Base-by-base conservation (phyloP, 92 coral and sea anemone species). In the Zoanthus gigantus region DNA sequence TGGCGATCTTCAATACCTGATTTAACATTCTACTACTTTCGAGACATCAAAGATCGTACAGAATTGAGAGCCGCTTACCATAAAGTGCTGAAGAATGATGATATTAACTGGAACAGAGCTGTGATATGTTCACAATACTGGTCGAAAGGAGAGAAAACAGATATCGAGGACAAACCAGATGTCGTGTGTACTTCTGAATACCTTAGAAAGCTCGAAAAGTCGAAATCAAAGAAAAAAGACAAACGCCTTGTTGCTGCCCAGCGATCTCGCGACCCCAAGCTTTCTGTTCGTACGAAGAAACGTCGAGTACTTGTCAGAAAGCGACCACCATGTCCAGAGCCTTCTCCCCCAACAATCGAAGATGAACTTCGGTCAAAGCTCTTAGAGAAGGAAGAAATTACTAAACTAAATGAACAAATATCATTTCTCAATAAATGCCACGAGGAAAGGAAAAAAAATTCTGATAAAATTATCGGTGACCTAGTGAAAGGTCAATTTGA, bases 81-180 rank as follows among this genome's bases (percentile, higher is more conserved):
- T 32, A 87, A 87, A 47, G 72, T 87, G 57, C 90, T 88, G 60
- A 89, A 57, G 88, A 89, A 75, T 82, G 71, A 83, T 13, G 58
- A 89, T 74, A 60, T 82, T 23, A 89, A 89, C 66, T 89, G 88
- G 88, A 78, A 67, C 46, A 88, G 78, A 71, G 86, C 81, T 50
- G 82, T 79, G 14, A 89, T 89, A 14, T 83, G 88, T 52, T 68
- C 79, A 42, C 78, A 83, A 14, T 81, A 88, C 73, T 88, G 90
- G 90, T 67, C 61, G 48, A 67, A 69, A 34, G 91, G 88, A 17
- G 74, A 73, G 60, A 54, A 77, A 32, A 63, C 71, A 76, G 54
- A 71, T 77, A 50, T 16, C 77, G 66, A 54, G 72, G 79, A 68
- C n/a, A 53, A 44, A 56, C 88, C 88, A 15, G 82, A 74, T 63